These are phyloP conservation scores for Macropus fuliginosus DNA, from an alignment of 2,797 vertebrate species.

Conservation along the genomic window DNA sequence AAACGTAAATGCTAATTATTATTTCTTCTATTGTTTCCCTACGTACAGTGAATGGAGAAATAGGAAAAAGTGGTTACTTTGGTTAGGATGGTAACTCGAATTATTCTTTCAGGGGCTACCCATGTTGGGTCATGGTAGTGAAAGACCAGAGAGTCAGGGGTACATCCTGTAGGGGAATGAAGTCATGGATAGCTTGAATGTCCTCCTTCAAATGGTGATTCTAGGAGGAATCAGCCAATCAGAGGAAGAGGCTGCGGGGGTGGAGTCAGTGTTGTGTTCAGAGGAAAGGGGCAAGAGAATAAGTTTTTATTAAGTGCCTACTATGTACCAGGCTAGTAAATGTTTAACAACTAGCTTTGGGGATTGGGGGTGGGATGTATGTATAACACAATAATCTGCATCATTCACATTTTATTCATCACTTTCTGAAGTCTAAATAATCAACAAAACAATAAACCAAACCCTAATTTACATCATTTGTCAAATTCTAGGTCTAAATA, in stretches of 20 bases:
- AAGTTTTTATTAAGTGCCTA: neutral
- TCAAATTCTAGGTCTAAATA: neutral
- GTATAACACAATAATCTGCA: neutral
- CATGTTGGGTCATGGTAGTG: neutral
- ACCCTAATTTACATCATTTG: neutral
- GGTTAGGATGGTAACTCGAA: neutral
- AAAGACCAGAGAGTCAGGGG: neutral
- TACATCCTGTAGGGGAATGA: neutral
- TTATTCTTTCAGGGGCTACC: neutral
- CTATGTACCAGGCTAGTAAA: neutral
- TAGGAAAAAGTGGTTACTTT: neutral
- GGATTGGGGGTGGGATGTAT: neutral
- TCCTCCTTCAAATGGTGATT: neutral
- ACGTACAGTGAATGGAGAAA: neutral
- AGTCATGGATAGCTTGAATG: neutral
- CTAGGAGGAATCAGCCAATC: neutral
- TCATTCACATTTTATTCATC: neutral
- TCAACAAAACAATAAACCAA: neutral
- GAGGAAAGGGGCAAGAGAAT: neutral
- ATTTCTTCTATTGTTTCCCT: neutral
- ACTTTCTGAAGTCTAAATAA: neutral
- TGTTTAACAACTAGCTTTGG: neutral
- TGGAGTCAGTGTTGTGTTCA: neutral
- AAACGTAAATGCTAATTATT: neutral
- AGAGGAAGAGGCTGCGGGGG: neutral